phyloP scores from a whole-genome alignment of 1,140 invertebrate genomes.

The Drosophila trapezifrons region DNA sequence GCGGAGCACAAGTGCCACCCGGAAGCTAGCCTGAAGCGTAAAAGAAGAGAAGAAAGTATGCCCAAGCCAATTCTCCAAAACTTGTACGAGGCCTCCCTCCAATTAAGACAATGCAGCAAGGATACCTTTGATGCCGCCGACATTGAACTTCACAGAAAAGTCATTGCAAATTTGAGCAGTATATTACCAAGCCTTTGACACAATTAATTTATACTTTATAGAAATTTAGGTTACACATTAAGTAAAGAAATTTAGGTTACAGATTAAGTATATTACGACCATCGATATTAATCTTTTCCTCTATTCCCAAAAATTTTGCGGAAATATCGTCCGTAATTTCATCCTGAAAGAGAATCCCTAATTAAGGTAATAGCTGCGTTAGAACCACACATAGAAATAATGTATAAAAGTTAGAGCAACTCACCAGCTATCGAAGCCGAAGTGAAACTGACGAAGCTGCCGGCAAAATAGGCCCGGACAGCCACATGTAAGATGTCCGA shows the following conservation, averaged over 20 bases:
- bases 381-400: no score
- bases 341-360: slow-evolving; percentile 42
- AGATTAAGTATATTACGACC: no score
- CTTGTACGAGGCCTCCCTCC: slow-evolving; percentile 14
- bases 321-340: background rate
- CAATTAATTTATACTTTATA: no score
- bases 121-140: slow-evolving; percentile 27
- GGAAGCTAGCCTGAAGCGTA: slow-evolving; percentile 11
- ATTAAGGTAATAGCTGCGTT: background rate
- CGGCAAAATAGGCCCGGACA: slow-evolving; percentile 36
- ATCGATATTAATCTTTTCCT: no score
- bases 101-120: slow-evolving; percentile 4
- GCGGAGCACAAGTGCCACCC: slow-evolving; percentile 3
- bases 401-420: background rate
- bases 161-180: slow-evolving; percentile 30
- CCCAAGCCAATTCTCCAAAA: slow-evolving; percentile 36
- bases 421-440: slow-evolving; percentile 53
- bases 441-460: slow-evolving; percentile 55
- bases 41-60: background rate
- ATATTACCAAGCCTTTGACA: background rate
- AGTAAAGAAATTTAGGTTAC: no score
- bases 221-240: no score
- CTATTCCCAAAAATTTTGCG: no score
- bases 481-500: slow-evolving; percentile 25
- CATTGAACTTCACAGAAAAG: slow-evolving; percentile 6